Evolutionary conservation across 2,888 invertebrate genomes (phyloP).

Genomic region (Cosmorhoe ocellata): DNA sequence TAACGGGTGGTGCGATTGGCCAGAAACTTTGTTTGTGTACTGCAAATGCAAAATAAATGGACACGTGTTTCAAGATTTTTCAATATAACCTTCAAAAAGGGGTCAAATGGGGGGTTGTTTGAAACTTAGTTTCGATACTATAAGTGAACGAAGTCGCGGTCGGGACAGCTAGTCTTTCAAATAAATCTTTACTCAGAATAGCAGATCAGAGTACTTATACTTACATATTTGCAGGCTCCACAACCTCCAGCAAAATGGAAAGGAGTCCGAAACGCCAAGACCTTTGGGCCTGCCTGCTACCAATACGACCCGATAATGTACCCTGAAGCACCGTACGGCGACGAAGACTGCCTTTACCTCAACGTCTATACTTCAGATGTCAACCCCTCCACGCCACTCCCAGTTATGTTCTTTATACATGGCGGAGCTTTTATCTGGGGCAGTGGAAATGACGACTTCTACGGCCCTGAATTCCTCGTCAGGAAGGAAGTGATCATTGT

Average conservation of each 20-base stretch:
- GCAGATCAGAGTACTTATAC: too few relatives aligned
- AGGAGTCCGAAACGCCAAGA: conserved; percentile 57
- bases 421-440: conserved; percentile 60
- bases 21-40: too few relatives aligned
- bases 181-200: too few relatives aligned
- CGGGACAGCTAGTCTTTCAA: too few relatives aligned
- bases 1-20: too few relatives aligned
- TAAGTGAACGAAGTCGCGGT: too few relatives aligned
- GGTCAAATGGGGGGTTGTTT: too few relatives aligned
- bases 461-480: conserved; percentile 66
- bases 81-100: too few relatives aligned
- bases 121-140: too few relatives aligned
- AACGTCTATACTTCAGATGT: conserved; percentile 65
- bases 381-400: conserved; percentile 40
- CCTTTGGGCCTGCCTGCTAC: conserved; percentile 52
- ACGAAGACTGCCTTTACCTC: conserved; percentile 67
- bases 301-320: conserved; percentile 44
- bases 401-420: conserved; percentile 70
- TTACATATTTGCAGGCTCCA: conserved; percentile 53
- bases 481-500: conserved; percentile 61
- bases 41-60: too few relatives aligned
- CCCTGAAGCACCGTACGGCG: conserved; percentile 35
- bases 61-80: too few relatives aligned
- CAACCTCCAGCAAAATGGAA: conserved; percentile 56
- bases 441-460: conserved; percentile 55